These are phyloP conservation scores for Betta splendens DNA, from an alignment of 2,797 vertebrate species.

Conservation along the genomic window DNA sequence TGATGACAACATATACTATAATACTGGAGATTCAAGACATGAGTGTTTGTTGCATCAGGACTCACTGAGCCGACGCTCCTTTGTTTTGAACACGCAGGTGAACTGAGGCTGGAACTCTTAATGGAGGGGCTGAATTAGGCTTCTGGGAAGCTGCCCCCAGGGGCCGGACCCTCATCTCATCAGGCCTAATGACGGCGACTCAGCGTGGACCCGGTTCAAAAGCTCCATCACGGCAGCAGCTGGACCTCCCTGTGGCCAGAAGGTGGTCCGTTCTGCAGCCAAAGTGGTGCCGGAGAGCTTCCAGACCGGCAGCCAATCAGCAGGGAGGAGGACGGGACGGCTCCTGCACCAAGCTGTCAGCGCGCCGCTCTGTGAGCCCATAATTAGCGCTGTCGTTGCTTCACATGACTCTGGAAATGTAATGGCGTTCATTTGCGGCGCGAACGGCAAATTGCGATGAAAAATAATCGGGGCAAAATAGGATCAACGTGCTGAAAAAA, in stretches of 20 bases:
- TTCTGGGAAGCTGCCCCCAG: slow-evolving; percentile 11
- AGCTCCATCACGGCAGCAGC: slow-evolving; percentile 21
- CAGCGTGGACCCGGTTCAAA: slow-evolving; percentile 28
- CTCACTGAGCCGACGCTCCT: slow-evolving; percentile 5
- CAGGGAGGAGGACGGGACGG: no score
- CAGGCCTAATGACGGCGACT: slow-evolving; percentile 12
- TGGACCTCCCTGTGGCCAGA: slow-evolving; percentile 25
- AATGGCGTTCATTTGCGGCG: slow-evolving; percentile 6
- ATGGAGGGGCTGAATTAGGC: slow-evolving; percentile 10
- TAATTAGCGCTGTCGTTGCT: no score
- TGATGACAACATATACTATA: slow-evolving; percentile 8
- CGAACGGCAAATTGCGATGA: not conserved
- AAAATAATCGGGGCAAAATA: not conserved
- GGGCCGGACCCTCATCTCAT: slow-evolving; percentile 19
- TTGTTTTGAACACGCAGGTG: slow-evolving; percentile 19
- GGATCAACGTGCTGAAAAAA: slow-evolving; percentile 33
- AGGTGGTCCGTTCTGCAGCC: no score
- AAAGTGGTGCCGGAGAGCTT: no score
- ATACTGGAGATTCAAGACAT: slow-evolving; percentile 8
- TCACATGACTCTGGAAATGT: not conserved
- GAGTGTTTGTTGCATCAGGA: slow-evolving; percentile 3
- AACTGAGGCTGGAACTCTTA: slow-evolving; percentile 14
- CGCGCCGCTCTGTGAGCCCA: no score
- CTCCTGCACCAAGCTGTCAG: no score
- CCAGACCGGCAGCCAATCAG: no score